phyloP scores from a whole-genome alignment of 2,113 vertebrate genomes.

The Pardalotus punctatus region DNA sequence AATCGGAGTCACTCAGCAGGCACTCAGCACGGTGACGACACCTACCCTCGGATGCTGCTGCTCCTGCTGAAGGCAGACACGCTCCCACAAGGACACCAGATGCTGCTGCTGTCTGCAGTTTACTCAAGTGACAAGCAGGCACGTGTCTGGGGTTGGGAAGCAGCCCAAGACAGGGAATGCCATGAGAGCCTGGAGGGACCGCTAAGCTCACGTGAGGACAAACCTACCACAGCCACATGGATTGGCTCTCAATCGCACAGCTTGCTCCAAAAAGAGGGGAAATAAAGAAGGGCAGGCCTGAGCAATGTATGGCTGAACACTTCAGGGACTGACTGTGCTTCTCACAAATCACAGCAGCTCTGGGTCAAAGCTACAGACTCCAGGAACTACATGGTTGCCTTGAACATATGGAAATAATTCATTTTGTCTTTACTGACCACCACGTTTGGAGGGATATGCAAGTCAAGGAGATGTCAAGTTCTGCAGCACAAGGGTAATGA shows the following conservation, averaged over 20 bases:
- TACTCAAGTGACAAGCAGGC: background rate
- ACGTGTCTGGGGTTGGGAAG: background rate
- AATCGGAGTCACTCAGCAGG: background rate
- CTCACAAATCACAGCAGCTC: background rate
- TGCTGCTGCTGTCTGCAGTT: slow-evolving; percentile 28
- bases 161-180: background rate
- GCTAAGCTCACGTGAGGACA: background rate
- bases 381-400: background rate
- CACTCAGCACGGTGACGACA: background rate
- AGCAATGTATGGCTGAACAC: background rate
- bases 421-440: background rate
- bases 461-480: background rate
- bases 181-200: background rate
- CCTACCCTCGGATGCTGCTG: background rate
- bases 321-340: background rate
- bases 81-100: slow-evolving; percentile 34
- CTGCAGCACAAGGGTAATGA: background rate
- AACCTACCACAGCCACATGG: background rate
- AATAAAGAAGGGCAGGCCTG: background rate
- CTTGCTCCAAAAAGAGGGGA: background rate
- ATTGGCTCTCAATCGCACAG: background rate
- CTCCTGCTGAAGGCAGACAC: slow-evolving; percentile 37
- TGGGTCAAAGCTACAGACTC: background rate
- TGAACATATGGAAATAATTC: background rate
- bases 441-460: background rate